Percentiles rank a stretch among this genome's conserved stretches.
These are phyloP conservation scores for Ochotona curzoniae DNA, from an alignment of 2,113 vertebrate species.

Conservation along the genomic window DNA sequence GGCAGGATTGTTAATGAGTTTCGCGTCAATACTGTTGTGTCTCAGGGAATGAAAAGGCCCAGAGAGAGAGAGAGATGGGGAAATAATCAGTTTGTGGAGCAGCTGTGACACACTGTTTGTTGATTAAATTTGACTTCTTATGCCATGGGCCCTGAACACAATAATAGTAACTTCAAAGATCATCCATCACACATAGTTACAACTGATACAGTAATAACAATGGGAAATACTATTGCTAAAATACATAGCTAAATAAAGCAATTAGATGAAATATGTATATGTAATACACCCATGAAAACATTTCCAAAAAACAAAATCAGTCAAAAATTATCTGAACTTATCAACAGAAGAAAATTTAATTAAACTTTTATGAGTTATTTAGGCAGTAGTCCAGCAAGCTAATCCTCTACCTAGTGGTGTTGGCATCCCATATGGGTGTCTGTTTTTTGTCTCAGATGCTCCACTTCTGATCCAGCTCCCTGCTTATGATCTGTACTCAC, in stretches of 20 bases:
- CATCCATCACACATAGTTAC: background rate
- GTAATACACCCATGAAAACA: background rate
- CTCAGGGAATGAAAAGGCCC: background rate
- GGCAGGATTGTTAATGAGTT: too few species aligned
- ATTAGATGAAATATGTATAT: background rate
- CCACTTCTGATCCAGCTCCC: too few species aligned
- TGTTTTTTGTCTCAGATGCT: too few species aligned
- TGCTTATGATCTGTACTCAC: too few species aligned
- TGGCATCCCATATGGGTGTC: too few species aligned
- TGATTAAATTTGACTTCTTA: background rate
- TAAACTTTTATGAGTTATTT: background rate
- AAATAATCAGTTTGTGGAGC: background rate
- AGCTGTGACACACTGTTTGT: background rate
- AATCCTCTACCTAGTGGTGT: too few species aligned
- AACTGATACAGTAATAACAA: background rate
- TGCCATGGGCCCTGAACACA: background rate
- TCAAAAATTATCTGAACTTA: background rate
- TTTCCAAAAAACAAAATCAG: background rate
- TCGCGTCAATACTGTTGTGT: too few species aligned
- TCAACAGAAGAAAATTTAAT: background rate
- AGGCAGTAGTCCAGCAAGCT: too few species aligned
- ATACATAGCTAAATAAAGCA: background rate
- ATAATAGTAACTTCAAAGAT: background rate
- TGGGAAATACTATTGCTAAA: conserved; percentile 1
- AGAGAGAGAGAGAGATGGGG: background rate